These are phyloP conservation scores for Lasiommata megera DNA, from an alignment of 2,888 invertebrate genomes.

Conservation along the genomic window DNA sequence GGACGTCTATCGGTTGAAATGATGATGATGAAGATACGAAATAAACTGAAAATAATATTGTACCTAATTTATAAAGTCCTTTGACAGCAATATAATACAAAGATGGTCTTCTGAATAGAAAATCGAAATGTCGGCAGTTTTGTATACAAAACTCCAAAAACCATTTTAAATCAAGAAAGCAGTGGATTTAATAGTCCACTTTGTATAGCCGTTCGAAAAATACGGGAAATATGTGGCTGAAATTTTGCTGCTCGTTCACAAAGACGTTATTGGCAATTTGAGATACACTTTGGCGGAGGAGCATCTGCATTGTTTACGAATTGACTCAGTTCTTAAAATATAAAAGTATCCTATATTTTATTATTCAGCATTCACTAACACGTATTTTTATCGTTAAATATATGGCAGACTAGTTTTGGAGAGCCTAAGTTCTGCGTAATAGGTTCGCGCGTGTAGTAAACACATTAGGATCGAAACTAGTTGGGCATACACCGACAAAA, in stretches of 20 bases:
- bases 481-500: no score
- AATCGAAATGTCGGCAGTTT: not conserved
- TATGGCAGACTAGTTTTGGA: no score
- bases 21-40: no score
- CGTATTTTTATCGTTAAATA: no score
- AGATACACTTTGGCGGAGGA: not conserved
- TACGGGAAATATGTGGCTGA: not conserved
- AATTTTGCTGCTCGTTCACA: not conserved
- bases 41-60: no score
- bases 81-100: no score
- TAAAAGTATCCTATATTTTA: not conserved
- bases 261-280: slow-evolving; percentile 4
- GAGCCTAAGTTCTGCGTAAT: no score
- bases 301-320: not conserved
- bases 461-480: no score
- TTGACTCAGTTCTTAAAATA: not conserved
- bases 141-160: not conserved
- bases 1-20: no score
- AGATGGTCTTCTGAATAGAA: not conserved
- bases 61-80: no score
- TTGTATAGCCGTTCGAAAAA: not conserved
- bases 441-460: no score
- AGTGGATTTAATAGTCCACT: not conserved
- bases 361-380: no score
- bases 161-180: not conserved